phyloP scores from a whole-genome alignment of 2,888 invertebrate genomes.

The Priocnemis perturbator region DNA sequence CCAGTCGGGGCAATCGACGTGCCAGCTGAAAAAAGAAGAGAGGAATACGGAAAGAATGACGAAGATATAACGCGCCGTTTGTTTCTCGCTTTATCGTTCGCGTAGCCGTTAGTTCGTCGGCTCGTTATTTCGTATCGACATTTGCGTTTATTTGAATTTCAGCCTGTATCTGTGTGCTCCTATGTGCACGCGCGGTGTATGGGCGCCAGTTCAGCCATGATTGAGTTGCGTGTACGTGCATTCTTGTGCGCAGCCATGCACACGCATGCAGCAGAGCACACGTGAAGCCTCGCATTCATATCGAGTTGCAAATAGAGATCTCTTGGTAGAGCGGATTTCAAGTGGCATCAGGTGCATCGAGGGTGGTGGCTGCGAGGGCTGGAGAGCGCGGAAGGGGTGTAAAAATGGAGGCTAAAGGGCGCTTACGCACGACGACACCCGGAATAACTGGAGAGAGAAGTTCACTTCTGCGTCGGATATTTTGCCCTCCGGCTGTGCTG shows the following conservation, averaged over 20 bases:
- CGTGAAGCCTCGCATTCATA: slow-evolving; percentile 9
- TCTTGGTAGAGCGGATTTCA: slow-evolving; percentile 25
- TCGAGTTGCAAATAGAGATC: slow-evolving; percentile 17
- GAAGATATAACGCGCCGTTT: slow-evolving; percentile 5
- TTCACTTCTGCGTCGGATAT: no score
- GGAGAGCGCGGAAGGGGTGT: not conserved
- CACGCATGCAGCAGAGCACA: not conserved
- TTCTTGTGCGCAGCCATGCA: not conserved
- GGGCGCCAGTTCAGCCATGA: not conserved
- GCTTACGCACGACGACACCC: slow-evolving; percentile 11
- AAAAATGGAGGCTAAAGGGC: slow-evolving; percentile 14
- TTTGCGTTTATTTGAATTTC: slow-evolving; percentile 13
- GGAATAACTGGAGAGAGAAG: not conserved
- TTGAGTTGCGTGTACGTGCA: not conserved
- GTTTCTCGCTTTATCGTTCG: slow-evolving; percentile 19
- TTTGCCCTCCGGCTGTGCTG: no score
- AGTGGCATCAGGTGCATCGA: slow-evolving; percentile 36
- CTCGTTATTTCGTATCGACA: slow-evolving; percentile 14
- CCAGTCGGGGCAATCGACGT: no score
- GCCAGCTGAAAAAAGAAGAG: not conserved
- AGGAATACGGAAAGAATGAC: not conserved
- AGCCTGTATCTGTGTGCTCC: not conserved
- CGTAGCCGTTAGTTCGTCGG: slow-evolving; percentile 14
- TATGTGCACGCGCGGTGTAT: slow-evolving; percentile 9
- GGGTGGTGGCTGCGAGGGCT: slow-evolving; percentile 24